phyloP scores from a whole-genome alignment of 2,113 vertebrate species.

The Cairina moschata region DNA sequence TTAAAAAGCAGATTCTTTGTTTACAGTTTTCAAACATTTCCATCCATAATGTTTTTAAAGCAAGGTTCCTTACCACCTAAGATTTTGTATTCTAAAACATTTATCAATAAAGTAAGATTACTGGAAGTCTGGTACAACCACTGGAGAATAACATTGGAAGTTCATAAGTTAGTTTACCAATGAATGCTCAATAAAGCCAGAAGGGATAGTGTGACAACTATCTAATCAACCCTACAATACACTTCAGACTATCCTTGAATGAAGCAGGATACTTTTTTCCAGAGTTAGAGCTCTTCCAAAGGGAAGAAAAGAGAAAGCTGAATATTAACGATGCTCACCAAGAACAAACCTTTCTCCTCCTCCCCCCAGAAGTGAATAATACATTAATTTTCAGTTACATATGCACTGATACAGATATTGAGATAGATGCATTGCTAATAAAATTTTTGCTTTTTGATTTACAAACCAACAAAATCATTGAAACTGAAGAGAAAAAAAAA shows the following conservation, averaged over 20 bases:
- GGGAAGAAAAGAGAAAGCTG: neutral
- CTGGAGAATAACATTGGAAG: neutral
- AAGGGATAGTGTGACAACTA: neutral
- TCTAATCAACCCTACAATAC: neutral
- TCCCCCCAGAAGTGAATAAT: neutral
- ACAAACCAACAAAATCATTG: neutral
- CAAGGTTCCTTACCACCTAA: neutral
- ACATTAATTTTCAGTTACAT: neutral
- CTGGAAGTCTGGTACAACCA: neutral
- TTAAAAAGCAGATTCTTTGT: neutral
- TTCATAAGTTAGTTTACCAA: neutral
- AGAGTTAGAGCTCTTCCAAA: neutral
- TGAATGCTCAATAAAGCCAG: neutral
- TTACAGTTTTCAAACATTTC: neutral
- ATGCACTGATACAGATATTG: neutral
- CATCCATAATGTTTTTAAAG: neutral
- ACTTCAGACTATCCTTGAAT: neutral
- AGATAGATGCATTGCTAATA: neutral
- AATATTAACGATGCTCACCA: neutral
- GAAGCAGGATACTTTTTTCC: neutral
- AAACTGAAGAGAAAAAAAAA: neutral
- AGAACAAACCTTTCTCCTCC: too few species aligned
- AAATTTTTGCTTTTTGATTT: too few species aligned
- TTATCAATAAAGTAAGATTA: neutral
- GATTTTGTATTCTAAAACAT: neutral